These are phyloP conservation scores for Barbus barbus DNA, from an alignment of 2,113 vertebrate genomes.

Conservation along the genomic window DNA sequence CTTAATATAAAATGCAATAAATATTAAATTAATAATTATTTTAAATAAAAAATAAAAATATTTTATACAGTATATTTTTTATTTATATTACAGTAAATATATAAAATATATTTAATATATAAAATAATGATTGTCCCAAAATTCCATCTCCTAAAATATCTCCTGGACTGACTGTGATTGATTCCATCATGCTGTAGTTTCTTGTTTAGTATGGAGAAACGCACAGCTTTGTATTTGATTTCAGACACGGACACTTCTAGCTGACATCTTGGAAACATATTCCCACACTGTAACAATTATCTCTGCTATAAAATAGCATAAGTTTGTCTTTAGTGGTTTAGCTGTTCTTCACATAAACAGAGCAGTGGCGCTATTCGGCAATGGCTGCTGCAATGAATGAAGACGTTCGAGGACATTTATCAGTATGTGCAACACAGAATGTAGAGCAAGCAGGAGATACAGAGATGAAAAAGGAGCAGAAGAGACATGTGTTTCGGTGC, in stretches of 20 bases:
- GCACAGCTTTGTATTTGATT: too few species aligned
- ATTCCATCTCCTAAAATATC: too few species aligned
- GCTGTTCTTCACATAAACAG: neutral
- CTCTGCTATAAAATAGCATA: too few species aligned
- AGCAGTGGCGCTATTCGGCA: neutral
- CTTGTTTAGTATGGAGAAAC: neutral
- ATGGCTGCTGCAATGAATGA: neutral
- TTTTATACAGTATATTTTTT: too few species aligned
- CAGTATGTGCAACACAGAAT: neutral
- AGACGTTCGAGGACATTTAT: constrained; percentile 12
- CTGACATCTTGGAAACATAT: too few species aligned
- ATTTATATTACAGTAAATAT: too few species aligned
- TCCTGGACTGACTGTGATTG: neutral
- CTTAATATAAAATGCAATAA: neutral
- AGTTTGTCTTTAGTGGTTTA: neutral
- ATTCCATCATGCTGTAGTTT: neutral
- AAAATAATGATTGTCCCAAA: neutral
- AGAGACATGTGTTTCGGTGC: neutral
- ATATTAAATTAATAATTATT: neutral
- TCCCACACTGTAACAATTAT: too few species aligned
- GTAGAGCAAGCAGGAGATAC: neutral
- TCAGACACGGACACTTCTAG: neutral
- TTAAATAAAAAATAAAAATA: neutral
- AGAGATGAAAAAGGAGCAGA: neutral
- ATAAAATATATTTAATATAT: neutral